Evolutionary conservation across 2,888 invertebrate genomes (phyloP), one percentile per base, ranked within the genome.

Genomic region (Bembecia ichneumoniformis): DNA sequence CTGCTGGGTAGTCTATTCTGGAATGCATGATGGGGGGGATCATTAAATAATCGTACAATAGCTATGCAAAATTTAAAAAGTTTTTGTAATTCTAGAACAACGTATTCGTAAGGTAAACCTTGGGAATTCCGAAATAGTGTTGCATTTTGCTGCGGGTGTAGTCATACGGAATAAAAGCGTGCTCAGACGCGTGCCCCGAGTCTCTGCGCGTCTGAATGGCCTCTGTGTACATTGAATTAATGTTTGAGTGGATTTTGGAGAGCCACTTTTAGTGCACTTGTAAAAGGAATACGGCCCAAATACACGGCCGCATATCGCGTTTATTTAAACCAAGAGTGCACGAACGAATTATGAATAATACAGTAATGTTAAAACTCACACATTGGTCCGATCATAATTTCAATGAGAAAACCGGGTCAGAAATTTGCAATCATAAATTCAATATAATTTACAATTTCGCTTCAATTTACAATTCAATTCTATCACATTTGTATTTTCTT

Each of bases 221-320:
- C 47, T 59, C 58, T 58, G 56, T 58, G 53, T 58, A 59, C 65
- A 59, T 56, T 55, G 59, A 63, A 65, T 66, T 66, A 68, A 68
- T 61, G 57, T 63, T 56, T 60, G 56, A 65, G 59, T 60, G 58
- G 61, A 62, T 63, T 67, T 44, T 66, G 13, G 55, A 54, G 60
- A 58, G 43, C 48, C 40, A 40, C 40, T 40, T 40, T 40, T 40
- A 40, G 40, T 40, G 40, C 40, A 40, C 13, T 40, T 40, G 40
- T 40, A 14, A 40, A 40, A 40, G 40, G 40, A 13, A 40, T 40
- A 40, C 40, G 13, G 11, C 14, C 40, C 40, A 40, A 40, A 40
- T 40, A 40, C 13, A 40, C 7, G 28, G 13, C 13, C 7, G n/a
- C 14, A 14, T 40, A 40, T 40, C 40, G 13, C 13, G 40, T 40